Conservation (phyloP, 2,888 invertebrate species). For the Cistogaster globosa region DNA sequence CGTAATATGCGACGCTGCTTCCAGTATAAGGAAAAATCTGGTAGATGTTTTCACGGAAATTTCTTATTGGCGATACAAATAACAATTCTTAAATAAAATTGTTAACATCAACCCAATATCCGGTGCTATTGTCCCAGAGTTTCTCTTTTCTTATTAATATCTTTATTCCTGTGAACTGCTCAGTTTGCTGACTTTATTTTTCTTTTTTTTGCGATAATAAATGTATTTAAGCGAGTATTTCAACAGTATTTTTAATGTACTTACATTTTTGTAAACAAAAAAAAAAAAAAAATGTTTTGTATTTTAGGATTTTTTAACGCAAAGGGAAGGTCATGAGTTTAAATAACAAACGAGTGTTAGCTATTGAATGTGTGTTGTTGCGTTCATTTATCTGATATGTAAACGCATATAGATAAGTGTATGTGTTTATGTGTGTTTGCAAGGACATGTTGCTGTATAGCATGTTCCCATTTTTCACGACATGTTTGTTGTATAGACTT, state of each 20-base stretch:
- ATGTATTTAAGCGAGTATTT: too few species aligned
- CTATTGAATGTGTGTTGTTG: background rate
- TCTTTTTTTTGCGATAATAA: too few species aligned
- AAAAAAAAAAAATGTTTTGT: background rate
- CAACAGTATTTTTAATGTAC: background rate
- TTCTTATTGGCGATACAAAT: constrained; percentile 72
- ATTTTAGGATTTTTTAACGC: background rate
- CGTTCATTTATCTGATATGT: too few species aligned
- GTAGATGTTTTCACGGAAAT: constrained; percentile 68
- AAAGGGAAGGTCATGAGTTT: background rate
- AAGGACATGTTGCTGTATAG: constrained; percentile 38
- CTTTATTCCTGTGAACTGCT: constrained; percentile 1
- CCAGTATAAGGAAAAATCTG: constrained; percentile 61
- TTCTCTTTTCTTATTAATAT: background rate
- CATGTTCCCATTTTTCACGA: constrained; percentile 45
- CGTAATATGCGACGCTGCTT: constrained; percentile 53
- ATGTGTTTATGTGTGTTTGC: background rate
- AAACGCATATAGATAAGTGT: too few species aligned
- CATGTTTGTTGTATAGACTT: constrained; percentile 49
- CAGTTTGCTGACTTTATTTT: background rate
- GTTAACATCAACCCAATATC: constrained; percentile 68
- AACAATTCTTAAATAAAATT: constrained; percentile 72
- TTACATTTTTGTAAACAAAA: constrained; percentile 21
- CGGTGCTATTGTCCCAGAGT: constrained; percentile 40
- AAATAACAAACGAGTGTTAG: background rate